These are phyloP conservation scores for Liopterus haemorrhoidalis DNA, from an alignment of 2,888 invertebrate genomes.

Conservation along the genomic window DNA sequence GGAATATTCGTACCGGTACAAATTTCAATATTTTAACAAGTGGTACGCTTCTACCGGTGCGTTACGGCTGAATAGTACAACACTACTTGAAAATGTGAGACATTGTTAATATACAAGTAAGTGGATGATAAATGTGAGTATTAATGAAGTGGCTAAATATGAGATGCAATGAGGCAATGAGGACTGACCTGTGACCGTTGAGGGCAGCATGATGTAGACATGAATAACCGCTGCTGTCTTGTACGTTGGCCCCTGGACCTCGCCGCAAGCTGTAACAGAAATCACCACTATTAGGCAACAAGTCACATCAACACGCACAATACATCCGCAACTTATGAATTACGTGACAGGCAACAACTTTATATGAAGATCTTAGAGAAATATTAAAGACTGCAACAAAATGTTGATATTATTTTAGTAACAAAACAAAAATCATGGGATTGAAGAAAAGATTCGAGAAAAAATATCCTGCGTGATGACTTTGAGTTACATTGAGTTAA, in stretches of 20 bases:
- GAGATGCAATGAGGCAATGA: no score
- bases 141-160: no score
- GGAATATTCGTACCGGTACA: no score
- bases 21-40: no score
- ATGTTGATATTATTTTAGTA: not conserved
- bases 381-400: conserved; percentile 3
- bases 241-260: conserved; percentile 86
- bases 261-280: conserved; percentile 68
- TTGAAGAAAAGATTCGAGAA: conserved; percentile 1
- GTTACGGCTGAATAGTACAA: no score
- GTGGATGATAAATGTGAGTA: no score
- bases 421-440: not conserved
- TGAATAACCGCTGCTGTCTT: conserved; percentile 89
- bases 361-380: not conserved
- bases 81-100: no score
- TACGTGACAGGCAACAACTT: conserved; percentile 1
- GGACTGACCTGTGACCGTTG: conserved; percentile 87
- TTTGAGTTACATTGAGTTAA: no score
- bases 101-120: no score
- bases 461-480: no score
- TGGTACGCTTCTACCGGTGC: no score
- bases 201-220: conserved; percentile 90
- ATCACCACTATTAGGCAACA: no score
- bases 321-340: not conserved
- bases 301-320: not conserved